These are phyloP conservation scores for Chanos chanos DNA, from an alignment of 2,797 vertebrate genomes.

Conservation along the genomic window DNA sequence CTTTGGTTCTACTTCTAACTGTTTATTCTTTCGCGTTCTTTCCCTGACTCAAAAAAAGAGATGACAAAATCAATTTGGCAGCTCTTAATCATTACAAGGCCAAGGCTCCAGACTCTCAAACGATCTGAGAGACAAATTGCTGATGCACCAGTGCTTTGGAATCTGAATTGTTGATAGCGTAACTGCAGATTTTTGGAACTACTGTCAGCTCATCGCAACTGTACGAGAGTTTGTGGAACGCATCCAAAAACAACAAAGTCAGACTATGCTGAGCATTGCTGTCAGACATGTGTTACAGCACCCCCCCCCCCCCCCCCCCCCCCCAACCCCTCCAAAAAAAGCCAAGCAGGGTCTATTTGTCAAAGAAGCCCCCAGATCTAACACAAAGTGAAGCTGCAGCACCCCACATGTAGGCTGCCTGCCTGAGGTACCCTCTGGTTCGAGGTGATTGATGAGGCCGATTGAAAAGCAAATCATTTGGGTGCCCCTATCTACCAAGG, in stretches of 20 bases:
- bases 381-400: conserved; percentile 52
- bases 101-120: too few species aligned
- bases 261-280: too few species aligned
- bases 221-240: conserved; percentile 55
- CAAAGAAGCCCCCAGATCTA: conserved; percentile 17
- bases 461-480: conserved; percentile 77
- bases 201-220: conserved; percentile 61
- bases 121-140: too few species aligned
- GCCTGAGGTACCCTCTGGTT: conserved; percentile 75
- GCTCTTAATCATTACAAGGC: too few species aligned
- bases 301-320: conserved; percentile 2
- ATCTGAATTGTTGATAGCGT: too few species aligned
- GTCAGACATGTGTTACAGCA: too few species aligned
- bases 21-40: too few species aligned
- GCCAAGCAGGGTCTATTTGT: conserved; percentile 18
- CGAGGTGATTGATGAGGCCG: conserved; percentile 76
- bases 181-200: too few species aligned
- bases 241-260: conserved; percentile 54
- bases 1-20: too few species aligned
- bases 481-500: conserved; percentile 75
- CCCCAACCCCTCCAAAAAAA: not conserved
- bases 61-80: too few species aligned
- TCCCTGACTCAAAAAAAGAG: too few species aligned
- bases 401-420: conserved; percentile 55
- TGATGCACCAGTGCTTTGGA: too few species aligned